Percentiles rank a stretch among this genome's conserved stretches.
Conservation (phyloP, 2,888 invertebrate genomes). For the Polymixis lichenea region DNA sequence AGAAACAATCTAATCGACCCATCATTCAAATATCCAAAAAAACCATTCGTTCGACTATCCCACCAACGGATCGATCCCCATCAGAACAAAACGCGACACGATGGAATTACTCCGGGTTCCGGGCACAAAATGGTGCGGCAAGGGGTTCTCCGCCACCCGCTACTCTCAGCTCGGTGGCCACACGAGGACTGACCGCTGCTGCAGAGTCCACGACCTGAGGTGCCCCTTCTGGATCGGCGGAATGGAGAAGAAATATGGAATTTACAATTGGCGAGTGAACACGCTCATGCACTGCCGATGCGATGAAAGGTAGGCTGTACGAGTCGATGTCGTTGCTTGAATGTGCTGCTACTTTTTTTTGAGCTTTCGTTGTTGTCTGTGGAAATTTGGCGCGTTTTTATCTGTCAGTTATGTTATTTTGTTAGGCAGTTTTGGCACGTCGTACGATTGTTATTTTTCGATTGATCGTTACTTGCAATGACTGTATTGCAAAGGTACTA, state of each 20-base stretch:
- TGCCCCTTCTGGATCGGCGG: constrained; percentile 96
- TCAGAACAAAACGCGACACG: constrained; percentile 86
- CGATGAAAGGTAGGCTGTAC: constrained; percentile 94
- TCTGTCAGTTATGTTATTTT: constrained; percentile 12
- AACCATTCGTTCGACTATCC: constrained; percentile 17
- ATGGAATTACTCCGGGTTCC: constrained; percentile 95
- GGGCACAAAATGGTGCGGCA: constrained; percentile 98
- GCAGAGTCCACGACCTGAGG: constrained; percentile 95
- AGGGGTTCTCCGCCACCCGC: constrained; percentile 94
- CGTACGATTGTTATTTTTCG: no score
- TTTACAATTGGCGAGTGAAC: constrained; percentile 97
- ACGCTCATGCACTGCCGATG: constrained; percentile 98
- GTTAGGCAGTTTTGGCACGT: neutral
- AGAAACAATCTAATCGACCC: neutral
- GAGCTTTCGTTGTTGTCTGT: constrained; percentile 19
- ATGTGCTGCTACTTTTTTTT: constrained; percentile 36
- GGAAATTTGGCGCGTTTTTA: constrained; percentile 17
- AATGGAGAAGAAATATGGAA: constrained; percentile 95
- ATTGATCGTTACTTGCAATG: no score
- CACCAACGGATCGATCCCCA: constrained; percentile 52
- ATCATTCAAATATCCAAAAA: neutral
- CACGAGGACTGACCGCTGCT: constrained; percentile 96
- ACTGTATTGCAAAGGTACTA: no score
- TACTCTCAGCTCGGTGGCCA: constrained; percentile 96
- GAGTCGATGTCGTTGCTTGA: constrained; percentile 65